Evolutionary conservation across 2,113 vertebrate species (phyloP).

Genomic region (Strigops habroptila): DNA sequence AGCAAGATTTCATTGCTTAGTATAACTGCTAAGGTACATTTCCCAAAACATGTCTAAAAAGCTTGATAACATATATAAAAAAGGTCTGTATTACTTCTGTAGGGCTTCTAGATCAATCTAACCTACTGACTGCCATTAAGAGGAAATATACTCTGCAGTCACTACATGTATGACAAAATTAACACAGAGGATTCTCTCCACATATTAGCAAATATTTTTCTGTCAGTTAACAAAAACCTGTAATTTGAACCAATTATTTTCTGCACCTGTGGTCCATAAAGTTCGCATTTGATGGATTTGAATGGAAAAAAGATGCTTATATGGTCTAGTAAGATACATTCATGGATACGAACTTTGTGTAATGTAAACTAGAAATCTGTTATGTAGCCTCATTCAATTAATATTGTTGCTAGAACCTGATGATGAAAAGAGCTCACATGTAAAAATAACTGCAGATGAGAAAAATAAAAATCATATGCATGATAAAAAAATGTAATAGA

Average conservation of each 20-base stretch:
- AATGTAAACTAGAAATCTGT: neutral
- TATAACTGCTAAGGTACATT: neutral
- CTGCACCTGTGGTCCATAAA: neutral
- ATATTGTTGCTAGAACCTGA: neutral
- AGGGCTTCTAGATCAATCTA: neutral
- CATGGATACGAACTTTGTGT: neutral
- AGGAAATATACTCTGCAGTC: neutral
- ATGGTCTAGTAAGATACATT: neutral
- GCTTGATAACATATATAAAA: neutral
- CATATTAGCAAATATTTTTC: neutral
- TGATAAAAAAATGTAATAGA: neutral
- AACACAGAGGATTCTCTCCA: neutral
- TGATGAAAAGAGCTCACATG: accelerated
- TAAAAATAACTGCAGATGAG: neutral
- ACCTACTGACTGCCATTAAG: neutral
- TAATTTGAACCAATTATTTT: neutral
- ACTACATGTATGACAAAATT: neutral
- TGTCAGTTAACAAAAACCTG: neutral
- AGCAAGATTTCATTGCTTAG: neutral
- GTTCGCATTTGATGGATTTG: neutral
- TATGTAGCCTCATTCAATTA: neutral
- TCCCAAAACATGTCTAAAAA: neutral
- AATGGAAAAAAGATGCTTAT: neutral
- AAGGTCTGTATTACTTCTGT: neutral
- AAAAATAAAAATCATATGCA: neutral